phyloP scores from a whole-genome alignment of 2,888 invertebrate species.

The Tigriopus californicus region DNA sequence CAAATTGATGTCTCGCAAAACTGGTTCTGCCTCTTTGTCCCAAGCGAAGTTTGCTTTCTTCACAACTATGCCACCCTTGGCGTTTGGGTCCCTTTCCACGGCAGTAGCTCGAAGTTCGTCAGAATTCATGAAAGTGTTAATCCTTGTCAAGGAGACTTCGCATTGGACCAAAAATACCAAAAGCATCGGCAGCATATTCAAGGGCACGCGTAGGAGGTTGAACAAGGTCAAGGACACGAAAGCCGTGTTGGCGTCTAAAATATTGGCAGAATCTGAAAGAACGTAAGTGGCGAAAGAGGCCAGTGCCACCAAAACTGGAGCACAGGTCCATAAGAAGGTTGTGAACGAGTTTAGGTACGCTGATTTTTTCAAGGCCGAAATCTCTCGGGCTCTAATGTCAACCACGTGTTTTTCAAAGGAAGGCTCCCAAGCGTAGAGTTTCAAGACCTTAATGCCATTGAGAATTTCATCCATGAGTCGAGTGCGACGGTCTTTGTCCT shows the following conservation, averaged over 20 bases:
- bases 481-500: slow-evolving; percentile 15
- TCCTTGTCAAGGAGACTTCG: slow-evolving; percentile 68
- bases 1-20: slow-evolving; percentile 47
- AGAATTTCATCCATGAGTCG: slow-evolving; percentile 77
- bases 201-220: slow-evolving; percentile 37
- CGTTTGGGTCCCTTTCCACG: slow-evolving; percentile 51
- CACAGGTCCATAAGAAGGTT: slow-evolving; percentile 73
- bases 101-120: slow-evolving; percentile 66
- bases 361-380: slow-evolving; percentile 65
- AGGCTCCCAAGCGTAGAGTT: slow-evolving; percentile 86
- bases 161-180: slow-evolving; percentile 36
- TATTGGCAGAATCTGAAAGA: slow-evolving; percentile 30
- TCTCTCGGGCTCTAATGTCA: slow-evolving; percentile 68
- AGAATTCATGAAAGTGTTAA: slow-evolving; percentile 76
- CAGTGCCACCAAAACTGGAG: slow-evolving; percentile 77
- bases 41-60: slow-evolving; percentile 75
- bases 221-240: slow-evolving; percentile 39
- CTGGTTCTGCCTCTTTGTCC: slow-evolving; percentile 26
- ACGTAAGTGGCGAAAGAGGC: slow-evolving; percentile 65
- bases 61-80: slow-evolving; percentile 53
- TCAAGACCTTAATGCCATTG: slow-evolving; percentile 77
- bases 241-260: slow-evolving; percentile 33
- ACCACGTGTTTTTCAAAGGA: slow-evolving; percentile 75
- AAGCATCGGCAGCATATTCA: slow-evolving; percentile 33
- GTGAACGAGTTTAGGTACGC: slow-evolving; percentile 75